Evolutionary conservation across 2,888 invertebrate species (phyloP).

Genomic region (Timema cristinae): DNA sequence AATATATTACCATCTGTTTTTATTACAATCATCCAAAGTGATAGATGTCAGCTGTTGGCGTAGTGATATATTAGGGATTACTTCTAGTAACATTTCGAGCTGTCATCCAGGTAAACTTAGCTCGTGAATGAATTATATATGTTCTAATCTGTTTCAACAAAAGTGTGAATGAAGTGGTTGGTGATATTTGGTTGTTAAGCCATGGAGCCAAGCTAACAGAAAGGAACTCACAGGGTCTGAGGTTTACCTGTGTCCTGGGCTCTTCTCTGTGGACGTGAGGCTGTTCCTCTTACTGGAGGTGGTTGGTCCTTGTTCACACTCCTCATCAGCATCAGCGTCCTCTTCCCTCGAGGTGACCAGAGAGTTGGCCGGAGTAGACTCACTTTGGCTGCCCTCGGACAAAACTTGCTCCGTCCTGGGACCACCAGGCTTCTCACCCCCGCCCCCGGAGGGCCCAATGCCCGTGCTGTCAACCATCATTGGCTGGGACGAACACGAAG

Average conservation of each 20-base stretch:
- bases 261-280: slow-evolving; percentile 61
- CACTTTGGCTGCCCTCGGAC: slow-evolving; percentile 20
- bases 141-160: too few species aligned
- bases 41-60: too few species aligned
- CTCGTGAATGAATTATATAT: too few species aligned
- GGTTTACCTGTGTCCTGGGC: slow-evolving; percentile 63
- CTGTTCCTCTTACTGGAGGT: slow-evolving; percentile 35
- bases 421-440: neutral
- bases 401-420: neutral
- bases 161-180: too few species aligned
- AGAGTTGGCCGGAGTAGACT: slow-evolving; percentile 44
- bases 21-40: too few species aligned
- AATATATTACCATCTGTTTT: too few species aligned
- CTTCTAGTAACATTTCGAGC: too few species aligned
- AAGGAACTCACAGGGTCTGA: neutral
- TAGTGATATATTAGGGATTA: too few species aligned
- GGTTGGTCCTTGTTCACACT: slow-evolving; percentile 23
- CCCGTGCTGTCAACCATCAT: slow-evolving; percentile 40
- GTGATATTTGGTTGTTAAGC: too few species aligned
- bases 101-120: too few species aligned
- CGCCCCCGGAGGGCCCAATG: slow-evolving; percentile 36
- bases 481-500: slow-evolving; percentile 21
- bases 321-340: slow-evolving; percentile 42
- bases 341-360: slow-evolving; percentile 66
- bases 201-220: neutral